These are phyloP conservation scores for Lota lota DNA, from an alignment of 2,113 vertebrate genomes.

Conservation along the genomic window DNA sequence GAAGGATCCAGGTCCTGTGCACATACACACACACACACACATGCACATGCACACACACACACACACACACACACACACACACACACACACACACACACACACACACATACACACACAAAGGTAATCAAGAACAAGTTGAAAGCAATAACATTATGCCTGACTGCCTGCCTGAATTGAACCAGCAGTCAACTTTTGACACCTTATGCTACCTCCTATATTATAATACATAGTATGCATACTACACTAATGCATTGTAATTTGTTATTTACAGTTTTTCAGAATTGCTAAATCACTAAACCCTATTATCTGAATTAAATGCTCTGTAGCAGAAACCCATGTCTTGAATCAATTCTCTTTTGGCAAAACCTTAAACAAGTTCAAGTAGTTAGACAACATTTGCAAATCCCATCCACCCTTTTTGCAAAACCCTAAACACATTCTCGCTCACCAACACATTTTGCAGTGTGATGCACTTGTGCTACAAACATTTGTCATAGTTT, in stretches of 20 bases:
- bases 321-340: too few species aligned
- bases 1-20: conserved; percentile 66
- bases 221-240: too few species aligned
- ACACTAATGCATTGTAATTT: too few species aligned
- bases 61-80: neutral
- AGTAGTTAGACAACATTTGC: too few species aligned
- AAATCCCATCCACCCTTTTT: neutral
- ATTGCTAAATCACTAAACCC: too few species aligned
- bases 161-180: too few species aligned
- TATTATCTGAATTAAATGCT: too few species aligned
- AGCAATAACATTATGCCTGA: too few species aligned
- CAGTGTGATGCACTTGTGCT: neutral
- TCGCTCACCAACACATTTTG: neutral
- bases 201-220: too few species aligned
- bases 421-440: neutral
- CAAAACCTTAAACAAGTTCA: neutral
- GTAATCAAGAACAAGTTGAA: too few species aligned
- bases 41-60: conserved; percentile 8
- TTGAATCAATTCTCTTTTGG: neutral
- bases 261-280: too few species aligned
- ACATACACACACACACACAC: neutral
- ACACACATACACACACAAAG: neutral
- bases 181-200: too few species aligned
- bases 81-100: conserved; percentile 10
- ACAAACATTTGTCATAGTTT: neutral